These are phyloP conservation scores for Dioctria linearis DNA, from an alignment of 2,888 invertebrate genomes.

Conservation along the genomic window DNA sequence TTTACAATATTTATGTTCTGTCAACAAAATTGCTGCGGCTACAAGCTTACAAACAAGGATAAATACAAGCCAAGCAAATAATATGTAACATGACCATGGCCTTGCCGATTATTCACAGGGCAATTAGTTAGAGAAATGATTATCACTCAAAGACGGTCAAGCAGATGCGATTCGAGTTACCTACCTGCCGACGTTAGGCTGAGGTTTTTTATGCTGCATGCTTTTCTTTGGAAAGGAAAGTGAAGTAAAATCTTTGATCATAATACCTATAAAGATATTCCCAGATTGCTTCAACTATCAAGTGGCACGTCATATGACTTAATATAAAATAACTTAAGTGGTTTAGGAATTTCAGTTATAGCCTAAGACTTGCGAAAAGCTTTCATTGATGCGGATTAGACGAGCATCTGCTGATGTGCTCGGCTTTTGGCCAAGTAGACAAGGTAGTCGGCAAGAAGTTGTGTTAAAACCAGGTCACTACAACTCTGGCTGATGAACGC, in stretches of 20 bases:
- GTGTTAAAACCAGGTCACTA: constrained; percentile 27
- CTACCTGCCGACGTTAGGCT: background rate
- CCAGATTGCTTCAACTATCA: background rate
- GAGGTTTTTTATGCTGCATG: background rate
- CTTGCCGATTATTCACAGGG: background rate
- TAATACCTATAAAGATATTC: too few relatives aligned
- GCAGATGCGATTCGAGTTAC: background rate
- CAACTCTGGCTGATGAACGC: constrained; percentile 2
- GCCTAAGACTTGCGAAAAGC: background rate
- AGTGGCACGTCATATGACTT: background rate
- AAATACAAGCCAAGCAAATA: background rate
- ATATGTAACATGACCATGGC: constrained; percentile 9
- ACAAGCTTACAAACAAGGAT: background rate
- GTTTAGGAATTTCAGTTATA: background rate
- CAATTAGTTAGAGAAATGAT: background rate
- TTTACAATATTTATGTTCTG: background rate
- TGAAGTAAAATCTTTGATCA: background rate
- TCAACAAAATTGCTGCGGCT: background rate
- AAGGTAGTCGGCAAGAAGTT: background rate
- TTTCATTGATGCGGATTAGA: background rate
- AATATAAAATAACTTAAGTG: background rate
- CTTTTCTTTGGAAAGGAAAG: background rate
- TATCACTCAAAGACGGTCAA: background rate
- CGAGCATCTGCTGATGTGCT: background rate
- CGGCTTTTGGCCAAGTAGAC: background rate